These are phyloP conservation scores for Meloidogyne floridensis DNA, from an alignment of 1,140 invertebrate genomes.

Conservation along the genomic window DNA sequence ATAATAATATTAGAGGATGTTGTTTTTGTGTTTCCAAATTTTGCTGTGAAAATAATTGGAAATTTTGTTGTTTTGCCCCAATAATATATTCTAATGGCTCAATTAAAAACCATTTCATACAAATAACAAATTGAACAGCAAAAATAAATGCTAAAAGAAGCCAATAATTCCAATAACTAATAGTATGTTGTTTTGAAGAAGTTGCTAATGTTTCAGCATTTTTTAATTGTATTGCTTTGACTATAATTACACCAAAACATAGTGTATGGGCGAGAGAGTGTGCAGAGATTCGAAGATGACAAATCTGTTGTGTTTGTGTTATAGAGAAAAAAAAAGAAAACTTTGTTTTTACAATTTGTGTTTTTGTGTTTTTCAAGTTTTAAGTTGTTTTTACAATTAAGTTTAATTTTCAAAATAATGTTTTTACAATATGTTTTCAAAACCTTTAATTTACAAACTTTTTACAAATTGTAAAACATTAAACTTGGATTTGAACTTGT, in stretches of 20 bases:
- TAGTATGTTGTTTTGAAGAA: constrained; percentile 38
- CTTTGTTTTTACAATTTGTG: too few species aligned
- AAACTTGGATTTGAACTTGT: too few species aligned
- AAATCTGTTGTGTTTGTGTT: constrained; percentile 38
- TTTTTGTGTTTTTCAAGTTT: too few species aligned
- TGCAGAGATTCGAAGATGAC: constrained; percentile 48
- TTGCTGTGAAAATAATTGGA: background rate
- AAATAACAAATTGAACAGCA: constrained; percentile 58
- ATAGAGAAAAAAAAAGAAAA: background rate
- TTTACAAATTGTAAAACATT: too few species aligned
- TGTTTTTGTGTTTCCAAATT: background rate
- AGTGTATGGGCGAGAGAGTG: constrained; percentile 55
- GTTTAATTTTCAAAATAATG: too few species aligned
- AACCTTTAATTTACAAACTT: too few species aligned
- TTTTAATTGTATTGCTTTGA: constrained; percentile 60
- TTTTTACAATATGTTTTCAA: too few species aligned
- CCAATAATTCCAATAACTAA: constrained; percentile 65
- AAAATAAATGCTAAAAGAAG: constrained; percentile 63
- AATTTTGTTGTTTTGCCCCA: background rate
- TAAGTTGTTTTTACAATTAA: background rate
- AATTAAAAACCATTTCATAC: constrained; percentile 38
- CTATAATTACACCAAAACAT: constrained; percentile 63
- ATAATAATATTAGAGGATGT: constrained; percentile 16
- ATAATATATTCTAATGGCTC: background rate
- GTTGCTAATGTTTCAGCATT: constrained; percentile 60